These are phyloP conservation scores for Cantharis lateralis DNA, from an alignment of 2,888 invertebrate genomes.

Conservation along the genomic window DNA sequence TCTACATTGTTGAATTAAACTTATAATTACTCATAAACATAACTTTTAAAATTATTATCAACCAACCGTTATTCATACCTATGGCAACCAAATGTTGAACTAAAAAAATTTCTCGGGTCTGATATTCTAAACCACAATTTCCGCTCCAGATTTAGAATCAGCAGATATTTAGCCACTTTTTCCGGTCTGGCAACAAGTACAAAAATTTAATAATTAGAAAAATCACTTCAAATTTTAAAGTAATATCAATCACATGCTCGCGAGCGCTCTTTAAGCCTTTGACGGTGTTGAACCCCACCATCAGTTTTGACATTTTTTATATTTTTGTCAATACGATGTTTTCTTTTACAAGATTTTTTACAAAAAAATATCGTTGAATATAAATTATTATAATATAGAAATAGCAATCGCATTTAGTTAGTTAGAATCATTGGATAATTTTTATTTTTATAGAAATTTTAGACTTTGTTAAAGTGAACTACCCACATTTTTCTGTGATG, in stretches of 20 bases:
- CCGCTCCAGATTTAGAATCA: neutral
- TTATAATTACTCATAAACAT: too few species aligned
- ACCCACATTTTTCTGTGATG: conserved; percentile 54
- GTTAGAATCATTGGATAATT: neutral
- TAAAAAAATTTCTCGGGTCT: neutral
- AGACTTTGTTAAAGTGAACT: neutral
- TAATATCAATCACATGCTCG: neutral
- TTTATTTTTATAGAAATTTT: neutral
- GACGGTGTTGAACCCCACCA: neutral
- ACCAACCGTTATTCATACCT: too few species aligned
- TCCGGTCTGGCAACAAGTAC: neutral
- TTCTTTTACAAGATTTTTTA: neutral
- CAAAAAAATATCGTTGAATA: neutral
- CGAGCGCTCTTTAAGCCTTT: neutral
- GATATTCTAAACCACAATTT: neutral
- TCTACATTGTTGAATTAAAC: too few species aligned
- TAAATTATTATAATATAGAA: neutral
- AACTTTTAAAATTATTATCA: too few species aligned
- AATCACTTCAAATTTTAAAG: too few species aligned
- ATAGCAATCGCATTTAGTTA: neutral
- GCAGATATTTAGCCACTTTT: neutral
- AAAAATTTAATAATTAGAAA: too few species aligned
- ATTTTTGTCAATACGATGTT: neutral
- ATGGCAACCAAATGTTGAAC: too few species aligned
- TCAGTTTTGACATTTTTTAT: neutral